Evolutionary conservation across 2,797 vertebrate genomes (phyloP), one percentile per base, ranked within the genome.

Genomic region (Spizella passerina): DNA sequence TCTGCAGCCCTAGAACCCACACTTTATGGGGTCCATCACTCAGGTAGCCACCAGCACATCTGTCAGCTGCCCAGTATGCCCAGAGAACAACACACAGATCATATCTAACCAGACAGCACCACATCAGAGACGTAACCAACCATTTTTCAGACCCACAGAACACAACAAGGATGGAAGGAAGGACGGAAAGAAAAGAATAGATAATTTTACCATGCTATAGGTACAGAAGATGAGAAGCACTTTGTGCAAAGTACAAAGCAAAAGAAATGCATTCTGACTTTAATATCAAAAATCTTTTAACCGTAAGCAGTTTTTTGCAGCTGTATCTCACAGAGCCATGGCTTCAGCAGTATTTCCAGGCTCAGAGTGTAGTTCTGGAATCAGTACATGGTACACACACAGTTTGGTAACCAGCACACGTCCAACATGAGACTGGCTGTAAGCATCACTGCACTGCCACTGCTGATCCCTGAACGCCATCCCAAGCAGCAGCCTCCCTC

Each of bases 381-480:
- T 64, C 47, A 55, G 14, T 12, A 16, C 23, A 14, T 2, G 4
- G 3, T 36, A 61, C 9, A 41, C 1, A 46, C 1, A 2, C 0
- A 0, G 14, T 70, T 26, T 52, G 29, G 73, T 39, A 65, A 66
- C 61, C 27, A 27, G 78, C n/a, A 69, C 29, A 55, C 4, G 3
- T 24, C n/a, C 36, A 53, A 21, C 19, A 10, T 0, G 1, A 70
- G 63, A 27, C 13, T 52, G 47, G 34, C 57, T 79, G 30, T 12
- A 46, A 36, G 52, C 17, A 5, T 9, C 79, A 32, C 0, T 24
- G 65, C 72, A 39, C 14, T 14, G 75, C 36, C 4, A 2, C 32
- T 36, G 46, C 32, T 6, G 3, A 66, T 14, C 39, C 60, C 84
- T 18, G 49, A 30, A 53, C n/a, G 27, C 4, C 1, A 57, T 22